Evolutionary conservation across 1,140 invertebrate genomes (phyloP).

Genomic region (Alviniconcha marisindica): DNA sequence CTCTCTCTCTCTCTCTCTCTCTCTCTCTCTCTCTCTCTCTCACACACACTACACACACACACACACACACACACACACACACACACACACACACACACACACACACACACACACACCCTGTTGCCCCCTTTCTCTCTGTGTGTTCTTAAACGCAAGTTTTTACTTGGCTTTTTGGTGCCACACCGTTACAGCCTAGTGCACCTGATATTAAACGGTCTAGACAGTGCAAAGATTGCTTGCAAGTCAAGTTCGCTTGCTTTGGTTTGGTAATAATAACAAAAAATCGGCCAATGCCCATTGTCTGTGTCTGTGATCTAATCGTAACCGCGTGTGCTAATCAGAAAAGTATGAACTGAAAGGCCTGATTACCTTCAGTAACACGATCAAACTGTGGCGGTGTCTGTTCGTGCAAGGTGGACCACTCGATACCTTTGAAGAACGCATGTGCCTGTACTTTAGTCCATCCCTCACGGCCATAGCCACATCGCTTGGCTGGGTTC

Average conservation of each 20-base stretch:
- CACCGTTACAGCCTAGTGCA: no score
- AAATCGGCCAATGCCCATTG: background rate
- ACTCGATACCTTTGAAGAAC: conserved; percentile 19
- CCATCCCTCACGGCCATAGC: background rate
- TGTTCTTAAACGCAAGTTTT: no score
- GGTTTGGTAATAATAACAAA: background rate
- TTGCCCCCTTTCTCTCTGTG: background rate
- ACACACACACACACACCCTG: background rate
- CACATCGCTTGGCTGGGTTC: conserved; percentile 26
- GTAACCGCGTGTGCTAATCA: background rate
- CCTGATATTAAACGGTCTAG: no score
- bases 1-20: no score
- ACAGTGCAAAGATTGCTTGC: no score
- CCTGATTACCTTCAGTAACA: conserved; percentile 9
- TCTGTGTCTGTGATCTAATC: no score
- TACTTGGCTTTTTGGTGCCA: no score
- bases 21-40: no score
- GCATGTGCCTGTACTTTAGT: conserved; percentile 7
- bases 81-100: background rate
- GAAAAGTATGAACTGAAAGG: background rate
- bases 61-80: no score
- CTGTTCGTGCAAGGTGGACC: conserved; percentile 1
- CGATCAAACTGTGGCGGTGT: background rate
- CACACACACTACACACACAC: no score
- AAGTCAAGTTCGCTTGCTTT: no score